Conservation (phyloP, 2,888 invertebrate species). For the Saturnia japonica region DNA sequence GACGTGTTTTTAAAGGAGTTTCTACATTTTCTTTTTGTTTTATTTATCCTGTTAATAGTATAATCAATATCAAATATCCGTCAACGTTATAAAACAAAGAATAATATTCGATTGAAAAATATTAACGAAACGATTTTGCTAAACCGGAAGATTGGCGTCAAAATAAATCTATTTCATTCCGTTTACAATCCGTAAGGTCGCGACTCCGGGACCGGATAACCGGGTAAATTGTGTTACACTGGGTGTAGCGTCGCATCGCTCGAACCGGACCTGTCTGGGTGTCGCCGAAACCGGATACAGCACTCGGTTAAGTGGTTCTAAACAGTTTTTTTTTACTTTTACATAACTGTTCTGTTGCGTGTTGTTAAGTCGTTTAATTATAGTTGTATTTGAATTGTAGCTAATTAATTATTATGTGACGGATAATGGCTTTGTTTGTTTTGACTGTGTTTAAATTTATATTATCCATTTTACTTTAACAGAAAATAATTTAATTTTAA, state of each 20-base stretch:
- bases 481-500: not conserved
- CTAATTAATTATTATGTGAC: not conserved
- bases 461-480: not conserved
- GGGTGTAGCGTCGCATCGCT: constrained; percentile 18
- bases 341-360: not conserved
- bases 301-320: constrained; percentile 10
- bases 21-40: no score
- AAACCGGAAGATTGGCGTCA: constrained; percentile 13
- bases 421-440: not conserved
- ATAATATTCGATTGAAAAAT: constrained; percentile 11
- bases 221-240: constrained; percentile 31
- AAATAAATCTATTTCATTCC: constrained; percentile 28
- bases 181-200: constrained; percentile 22
- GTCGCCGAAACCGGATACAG: constrained; percentile 9
- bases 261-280: constrained; percentile 8
- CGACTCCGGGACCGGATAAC: constrained; percentile 24
- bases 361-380: not conserved
- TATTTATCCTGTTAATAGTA: no score
- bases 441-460: not conserved
- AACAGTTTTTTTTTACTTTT: not conserved
- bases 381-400: not conserved
- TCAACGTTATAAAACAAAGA: not conserved
- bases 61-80: no score
- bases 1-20: no score
- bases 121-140: constrained; percentile 5